Base-by-base conservation (phyloP, 2,888 invertebrate species). In the Melikaiella ostensackeni region DNA sequence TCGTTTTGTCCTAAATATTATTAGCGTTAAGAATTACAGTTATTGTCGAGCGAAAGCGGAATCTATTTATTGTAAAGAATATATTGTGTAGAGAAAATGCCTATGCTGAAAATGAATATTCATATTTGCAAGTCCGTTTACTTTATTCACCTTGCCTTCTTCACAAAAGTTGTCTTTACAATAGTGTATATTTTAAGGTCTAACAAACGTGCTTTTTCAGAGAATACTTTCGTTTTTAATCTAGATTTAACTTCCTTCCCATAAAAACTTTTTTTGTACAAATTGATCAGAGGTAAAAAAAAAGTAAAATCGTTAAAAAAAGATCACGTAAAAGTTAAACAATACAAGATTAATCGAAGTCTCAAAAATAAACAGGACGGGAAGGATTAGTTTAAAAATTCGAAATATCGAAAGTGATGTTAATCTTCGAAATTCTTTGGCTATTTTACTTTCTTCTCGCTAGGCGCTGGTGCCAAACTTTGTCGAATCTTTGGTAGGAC, bases 401-500 rank as follows among this genome's bases (percentile, higher is more conserved):
- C 24, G 11, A 73, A 50, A 73, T 21, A 50, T 30, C 21, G n/a
- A 21, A 73, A 50, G 24, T 21, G 55, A 24, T 24, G n/a, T 46
- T 42, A 46, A 16, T 75, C 24, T n/a, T 21, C 24, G 64, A 62
- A 30, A 50, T 64, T 63, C 63, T 63, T 61, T 74, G 35, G 61
- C 19, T 61, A 74, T 59, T 74, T 57, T 24, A 59, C 61, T 74
- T 74, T 61, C 24, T 74, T 74, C 38, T 74, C 38, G 9, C 11
- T 30, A 16, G 61, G 27, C n/a, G 16, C 35, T 35, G 30, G 6
- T 61, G 35, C 64, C 1, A 89, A 59, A 75, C 76, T 82, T n/a
- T 85, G 82, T 21, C 59, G 75, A 24, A 92, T 90, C 86, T 93
- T 94, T 87, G 94, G 94, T 62, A 95, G 83, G 42, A 96, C 88